Base-by-base conservation (phyloP, 2,113 vertebrate species). In the Ceuthmochares aereus region DNA sequence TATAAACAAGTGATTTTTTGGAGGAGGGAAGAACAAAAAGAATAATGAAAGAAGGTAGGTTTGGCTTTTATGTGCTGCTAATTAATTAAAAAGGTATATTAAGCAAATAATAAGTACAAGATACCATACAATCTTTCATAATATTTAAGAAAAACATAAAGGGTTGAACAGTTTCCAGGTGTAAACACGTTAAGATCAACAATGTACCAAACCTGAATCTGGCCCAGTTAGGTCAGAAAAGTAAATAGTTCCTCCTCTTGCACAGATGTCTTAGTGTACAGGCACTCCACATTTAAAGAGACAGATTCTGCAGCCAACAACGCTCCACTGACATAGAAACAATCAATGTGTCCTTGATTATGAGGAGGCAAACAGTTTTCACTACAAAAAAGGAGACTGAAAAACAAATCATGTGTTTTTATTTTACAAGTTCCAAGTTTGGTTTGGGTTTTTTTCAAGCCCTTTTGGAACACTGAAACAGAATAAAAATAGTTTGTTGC, bases 321-420 rank as follows among this genome's bases (percentile, higher is more conserved):
- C 51, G 66, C 76, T 88, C 47, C 85, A 90, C 64, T 74, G 66
- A 95, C 87, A 93, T 1, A 84, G 51, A 88, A 83, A 92, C 75
- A 81, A 95, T 87, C 92, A 96, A 84, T 80, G 40, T 96, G 96
- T 90, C 92, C 91, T 94, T 96, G 81, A 91, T 95, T 95, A 96
- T 68, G 73, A 93, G 69, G 72, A 94, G 64, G 76, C 88, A 96
- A 96, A 94, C 74, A 94, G 73, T 94, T 94, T 95, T 93, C 87
- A 83, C 87, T 94, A 59, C 10, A 86, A 85, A 85, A 90, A 54
- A 67, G 27, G 56, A 81, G 80, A 66, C 86, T 87, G 75, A 92
- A 92, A 96, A 96, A 95, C 84, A 96, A 96, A 96, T 96, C 91
- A 95, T 95, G 95, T 96, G 95, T 56, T 96, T 96, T 95, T 96